Evolutionary conservation across 2,797 vertebrate species (phyloP).

Genomic region (Gadopsis marmoratus): DNA sequence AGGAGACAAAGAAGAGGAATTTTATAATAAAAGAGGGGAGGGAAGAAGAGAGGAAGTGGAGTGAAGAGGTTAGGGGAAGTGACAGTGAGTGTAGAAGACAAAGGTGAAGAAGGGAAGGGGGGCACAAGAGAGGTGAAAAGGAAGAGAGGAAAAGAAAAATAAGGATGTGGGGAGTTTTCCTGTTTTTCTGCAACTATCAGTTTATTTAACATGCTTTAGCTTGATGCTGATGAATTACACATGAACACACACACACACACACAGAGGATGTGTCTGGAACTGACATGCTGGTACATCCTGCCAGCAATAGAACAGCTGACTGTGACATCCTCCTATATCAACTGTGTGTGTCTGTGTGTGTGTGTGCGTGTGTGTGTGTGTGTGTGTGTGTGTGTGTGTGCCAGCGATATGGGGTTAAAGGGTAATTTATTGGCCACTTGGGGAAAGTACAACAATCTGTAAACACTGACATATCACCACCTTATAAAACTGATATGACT

Average conservation of each 20-base stretch:
- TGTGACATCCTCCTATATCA: slow-evolving; percentile 33
- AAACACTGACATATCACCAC: background rate
- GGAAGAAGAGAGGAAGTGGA: slow-evolving; percentile 52
- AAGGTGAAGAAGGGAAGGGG: slow-evolving; percentile 29
- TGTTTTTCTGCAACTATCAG: slow-evolving; percentile 57
- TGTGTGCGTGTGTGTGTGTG: slow-evolving; percentile 9
- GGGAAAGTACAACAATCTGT: background rate
- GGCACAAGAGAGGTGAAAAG: slow-evolving; percentile 28
- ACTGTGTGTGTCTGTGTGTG: slow-evolving; percentile 1
- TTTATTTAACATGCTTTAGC: slow-evolving; percentile 27
- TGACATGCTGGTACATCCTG: slow-evolving; percentile 52
- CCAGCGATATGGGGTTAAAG: background rate
- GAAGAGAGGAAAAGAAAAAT: slow-evolving; percentile 29
- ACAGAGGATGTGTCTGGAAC: slow-evolving; percentile 51
- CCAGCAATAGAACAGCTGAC: slow-evolving; percentile 43
- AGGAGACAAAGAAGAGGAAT: slow-evolving; percentile 20
- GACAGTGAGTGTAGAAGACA: slow-evolving; percentile 39
- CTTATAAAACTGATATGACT: background rate
- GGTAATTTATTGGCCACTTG: background rate
- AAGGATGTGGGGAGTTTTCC: slow-evolving; percentile 49
- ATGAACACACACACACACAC: slow-evolving; percentile 15
- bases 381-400: slow-evolving; percentile 1
- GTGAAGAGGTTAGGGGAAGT: slow-evolving; percentile 47
- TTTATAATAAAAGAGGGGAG: background rate
- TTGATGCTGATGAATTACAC: slow-evolving; percentile 48